Evolutionary conservation across 1,140 invertebrate species (phyloP).

Genomic region (Camponotus vicinus): DNA sequence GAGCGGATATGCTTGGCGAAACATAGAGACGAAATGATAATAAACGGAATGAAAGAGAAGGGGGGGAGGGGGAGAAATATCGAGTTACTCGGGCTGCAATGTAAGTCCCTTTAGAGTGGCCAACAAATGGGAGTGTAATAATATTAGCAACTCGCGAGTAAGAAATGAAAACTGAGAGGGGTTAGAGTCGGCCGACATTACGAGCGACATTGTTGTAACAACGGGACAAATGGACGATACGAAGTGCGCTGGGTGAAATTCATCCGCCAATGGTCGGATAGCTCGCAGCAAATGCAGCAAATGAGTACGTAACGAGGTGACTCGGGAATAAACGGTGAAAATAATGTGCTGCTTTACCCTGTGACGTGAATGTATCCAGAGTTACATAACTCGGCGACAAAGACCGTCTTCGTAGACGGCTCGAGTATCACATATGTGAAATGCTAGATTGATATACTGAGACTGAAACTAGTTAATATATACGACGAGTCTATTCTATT

Average conservation of each 20-base stretch:
- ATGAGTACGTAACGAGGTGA: slow-evolving; percentile 52
- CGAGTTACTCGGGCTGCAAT: slow-evolving; percentile 63
- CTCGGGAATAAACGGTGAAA: slow-evolving; percentile 54
- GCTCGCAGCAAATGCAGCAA: slow-evolving; percentile 42
- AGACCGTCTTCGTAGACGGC: background rate
- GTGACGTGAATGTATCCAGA: background rate
- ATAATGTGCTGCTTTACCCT: slow-evolving; percentile 37
- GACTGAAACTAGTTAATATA: slow-evolving; percentile 9
- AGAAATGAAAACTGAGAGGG: slow-evolving; percentile 64
- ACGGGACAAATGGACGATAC: slow-evolving; percentile 52
- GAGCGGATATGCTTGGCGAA: slow-evolving; percentile 25
- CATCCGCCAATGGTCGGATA: slow-evolving; percentile 48
- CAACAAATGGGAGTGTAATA: slow-evolving; percentile 74
- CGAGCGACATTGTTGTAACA: slow-evolving; percentile 48
- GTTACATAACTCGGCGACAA: slow-evolving; percentile 9
- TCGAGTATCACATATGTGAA: background rate
- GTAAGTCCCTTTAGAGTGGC: slow-evolving; percentile 50
- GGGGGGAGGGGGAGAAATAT: slow-evolving; percentile 26
- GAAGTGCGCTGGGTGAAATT: slow-evolving; percentile 42
- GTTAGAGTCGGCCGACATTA: slow-evolving; percentile 1
- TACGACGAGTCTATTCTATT: background rate
- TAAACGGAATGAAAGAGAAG: slow-evolving; percentile 1
- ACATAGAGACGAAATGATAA: slow-evolving; percentile 40
- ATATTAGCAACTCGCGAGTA: slow-evolving; percentile 72
- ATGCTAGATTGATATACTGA: background rate